Conservation (phyloP, 1,140 invertebrate genomes). For the Bombus waltoni region DNA sequence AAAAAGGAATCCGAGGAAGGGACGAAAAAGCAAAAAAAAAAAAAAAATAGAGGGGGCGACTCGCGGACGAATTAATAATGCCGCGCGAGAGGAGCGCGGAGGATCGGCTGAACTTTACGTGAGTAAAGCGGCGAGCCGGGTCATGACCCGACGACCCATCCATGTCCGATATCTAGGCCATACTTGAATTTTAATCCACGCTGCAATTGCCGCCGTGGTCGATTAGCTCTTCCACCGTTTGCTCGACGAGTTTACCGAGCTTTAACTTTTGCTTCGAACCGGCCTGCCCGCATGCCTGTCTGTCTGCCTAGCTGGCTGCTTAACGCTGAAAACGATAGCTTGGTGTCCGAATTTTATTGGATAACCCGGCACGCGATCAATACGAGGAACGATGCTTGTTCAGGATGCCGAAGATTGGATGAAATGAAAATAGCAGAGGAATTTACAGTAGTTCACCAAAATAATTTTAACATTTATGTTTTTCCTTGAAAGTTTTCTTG, state of each 20-base stretch:
- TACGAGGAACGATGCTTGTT: background rate
- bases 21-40: background rate
- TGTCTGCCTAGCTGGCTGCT: background rate
- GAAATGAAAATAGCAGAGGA: background rate
- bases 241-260: conserved; percentile 46
- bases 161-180: conserved; percentile 72
- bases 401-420: background rate
- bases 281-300: background rate
- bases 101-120: conserved; percentile 70
- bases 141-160: conserved; percentile 71
- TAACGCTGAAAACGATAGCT: conserved; percentile 11
- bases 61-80: conserved; percentile 71
- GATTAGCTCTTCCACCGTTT: conserved; percentile 57
- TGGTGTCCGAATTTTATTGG: conserved; percentile 42
- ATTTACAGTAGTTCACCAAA: background rate
- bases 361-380: conserved; percentile 13
- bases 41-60: conserved; percentile 28
- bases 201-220: conserved; percentile 62
- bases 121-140: conserved; percentile 56
- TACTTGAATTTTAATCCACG: conserved; percentile 78
- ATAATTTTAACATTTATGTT: background rate
- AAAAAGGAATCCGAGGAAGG: background rate
- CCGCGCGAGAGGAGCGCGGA: conserved; percentile 57
- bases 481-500: no score
- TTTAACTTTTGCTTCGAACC: conserved; percentile 47